Evolutionary conservation across 2,888 invertebrate species (phyloP).

Genomic region (Ptilodon capucinus): DNA sequence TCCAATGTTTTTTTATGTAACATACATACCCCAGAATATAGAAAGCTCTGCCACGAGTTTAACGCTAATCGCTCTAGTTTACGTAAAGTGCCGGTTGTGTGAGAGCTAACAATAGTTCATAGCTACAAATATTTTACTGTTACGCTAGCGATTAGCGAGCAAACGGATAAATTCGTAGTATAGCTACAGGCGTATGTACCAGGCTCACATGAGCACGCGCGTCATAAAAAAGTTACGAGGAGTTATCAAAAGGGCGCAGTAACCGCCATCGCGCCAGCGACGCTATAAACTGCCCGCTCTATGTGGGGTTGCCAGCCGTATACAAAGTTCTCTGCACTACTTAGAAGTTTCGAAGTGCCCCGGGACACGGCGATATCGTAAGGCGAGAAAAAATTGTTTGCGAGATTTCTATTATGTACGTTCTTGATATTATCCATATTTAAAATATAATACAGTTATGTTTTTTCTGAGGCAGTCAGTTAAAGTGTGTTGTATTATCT

Average conservation of each 20-base stretch:
- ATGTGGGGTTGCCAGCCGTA: constrained; percentile 36
- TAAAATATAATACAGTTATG: no score
- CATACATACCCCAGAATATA: constrained; percentile 31
- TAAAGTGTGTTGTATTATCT: no score
- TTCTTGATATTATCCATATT: not conserved
- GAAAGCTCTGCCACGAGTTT: no score
- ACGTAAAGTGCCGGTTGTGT: no score
- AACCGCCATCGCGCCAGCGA: constrained; percentile 54
- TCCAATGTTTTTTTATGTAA: constrained; percentile 21
- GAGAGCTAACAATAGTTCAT: no score
- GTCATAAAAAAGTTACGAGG: constrained; percentile 71
- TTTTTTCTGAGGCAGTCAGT: no score
- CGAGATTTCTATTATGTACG: not conserved
- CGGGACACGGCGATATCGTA: constrained; percentile 26
- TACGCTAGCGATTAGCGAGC: no score
- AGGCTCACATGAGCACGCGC: constrained; percentile 61
- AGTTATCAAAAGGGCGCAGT: constrained; percentile 70
- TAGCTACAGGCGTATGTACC: constrained; percentile 51
- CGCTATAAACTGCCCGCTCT: constrained; percentile 58
- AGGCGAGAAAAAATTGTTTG: constrained; percentile 16
- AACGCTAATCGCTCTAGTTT: no score
- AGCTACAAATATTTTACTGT: no score
- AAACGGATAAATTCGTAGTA: no score
- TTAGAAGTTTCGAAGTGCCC: constrained; percentile 36
- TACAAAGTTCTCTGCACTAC: constrained; percentile 39